Evolutionary conservation across 2,888 invertebrate species (phyloP), one percentile per base, ranked within the genome.

Genomic region (Tetragonula carbonaria): DNA sequence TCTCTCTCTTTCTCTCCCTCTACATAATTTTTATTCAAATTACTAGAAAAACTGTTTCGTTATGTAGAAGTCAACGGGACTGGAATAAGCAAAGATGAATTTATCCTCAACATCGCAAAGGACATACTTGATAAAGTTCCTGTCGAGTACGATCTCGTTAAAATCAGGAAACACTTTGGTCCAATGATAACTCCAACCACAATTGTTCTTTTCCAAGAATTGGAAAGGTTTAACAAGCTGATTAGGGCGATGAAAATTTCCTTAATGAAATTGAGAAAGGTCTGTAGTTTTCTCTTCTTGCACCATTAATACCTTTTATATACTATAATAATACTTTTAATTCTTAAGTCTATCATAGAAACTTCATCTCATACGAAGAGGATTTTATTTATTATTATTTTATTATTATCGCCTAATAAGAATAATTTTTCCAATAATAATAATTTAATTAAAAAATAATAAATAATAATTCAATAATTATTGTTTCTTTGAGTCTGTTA

Each of bases 131-230:
- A 94, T 51, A 97, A 97, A 94, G 95, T 98, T 75, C 98, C 98
- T 0, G 93, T 94, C 18, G 95, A 96, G 86, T 98, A 97, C 94
- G 98, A 98, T 94, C 95, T 98, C 71, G 97, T 97, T 95, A 97
- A 97, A 93, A 96, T 98, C 53, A 96, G 97, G 87, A 97, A 97
- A 93, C 96, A 96, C 92, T 97, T 97, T 93, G 98, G 98, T 91
- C 95, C 97, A 95, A 96, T 96, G 88, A 96, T 98, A 90, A 96
- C 97, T 6, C 98, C 98, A 2, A 97, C 98, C 0, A 96, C 97
- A 0, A 97, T 98, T 23, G 98, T 99, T 1, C 95, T 99, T 73
- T 95, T 98, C 74, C 98, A 99, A 95, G 98, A 99, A 94, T 94
- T 99, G 62, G 98, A 98, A 91, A 96, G 98, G 84, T 98, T 98